Conservation (phyloP, 2,113 vertebrate genomes). For the Reinhardtius hippoglossoides region DNA sequence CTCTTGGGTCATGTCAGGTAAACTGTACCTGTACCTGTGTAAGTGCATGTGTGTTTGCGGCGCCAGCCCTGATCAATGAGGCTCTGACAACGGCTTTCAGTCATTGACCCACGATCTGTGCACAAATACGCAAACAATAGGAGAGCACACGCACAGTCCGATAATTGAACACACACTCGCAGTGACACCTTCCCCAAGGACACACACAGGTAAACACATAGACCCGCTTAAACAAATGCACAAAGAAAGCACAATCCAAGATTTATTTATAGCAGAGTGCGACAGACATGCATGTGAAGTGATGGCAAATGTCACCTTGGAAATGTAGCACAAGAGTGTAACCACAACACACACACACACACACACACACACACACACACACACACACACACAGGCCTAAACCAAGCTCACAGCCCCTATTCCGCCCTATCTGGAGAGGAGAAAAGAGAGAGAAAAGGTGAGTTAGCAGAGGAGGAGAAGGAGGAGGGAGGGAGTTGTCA, state of each 20-base stretch:
- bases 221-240: conserved; percentile 31
- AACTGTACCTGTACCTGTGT: conserved; percentile 5
- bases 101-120: conserved; percentile 44
- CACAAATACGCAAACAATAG: conserved; percentile 56
- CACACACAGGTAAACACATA: conserved; percentile 41
- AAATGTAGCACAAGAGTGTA: conserved; percentile 10
- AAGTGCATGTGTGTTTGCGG: not conserved
- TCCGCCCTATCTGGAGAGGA: not conserved
- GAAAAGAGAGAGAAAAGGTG: conserved; percentile 14
- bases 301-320: conserved; percentile 46
- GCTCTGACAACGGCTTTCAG: conserved; percentile 42
- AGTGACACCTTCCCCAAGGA: conserved; percentile 52
- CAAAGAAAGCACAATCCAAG: conserved; percentile 4
- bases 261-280: conserved; percentile 25
- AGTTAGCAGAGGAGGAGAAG: conserved; percentile 36
- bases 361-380: too few species aligned
- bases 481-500: not conserved
- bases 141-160: not conserved
- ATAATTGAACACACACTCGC: conserved; percentile 42
- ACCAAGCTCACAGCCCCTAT: not conserved
- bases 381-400: not conserved
- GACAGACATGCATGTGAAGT: conserved; percentile 1
- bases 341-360: not conserved
- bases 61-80: conserved; percentile 53
- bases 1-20: not conserved